These are phyloP conservation scores for Poeciliopsis occidentalis DNA, from an alignment of 2,113 vertebrate genomes.

Conservation along the genomic window DNA sequence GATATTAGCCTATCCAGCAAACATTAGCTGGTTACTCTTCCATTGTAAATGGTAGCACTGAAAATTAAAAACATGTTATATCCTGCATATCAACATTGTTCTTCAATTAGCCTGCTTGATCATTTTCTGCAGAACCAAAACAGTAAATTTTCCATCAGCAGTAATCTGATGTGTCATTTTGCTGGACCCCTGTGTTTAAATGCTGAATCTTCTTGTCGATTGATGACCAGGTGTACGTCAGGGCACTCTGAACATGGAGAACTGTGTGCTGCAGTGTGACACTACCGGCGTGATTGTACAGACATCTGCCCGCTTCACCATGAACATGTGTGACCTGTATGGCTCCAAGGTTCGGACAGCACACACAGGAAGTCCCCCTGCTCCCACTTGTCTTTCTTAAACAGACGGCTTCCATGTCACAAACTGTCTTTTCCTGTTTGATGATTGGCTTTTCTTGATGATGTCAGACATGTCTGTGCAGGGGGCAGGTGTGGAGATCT, in stretches of 20 bases:
- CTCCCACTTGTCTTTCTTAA: too few relatives aligned
- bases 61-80: too few relatives aligned
- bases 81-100: too few relatives aligned
- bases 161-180: not conserved
- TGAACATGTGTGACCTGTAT: conserved; percentile 95
- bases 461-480: conserved; percentile 42
- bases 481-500: conserved; percentile 96
- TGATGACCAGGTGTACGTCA: conserved; percentile 83
- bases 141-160: too few relatives aligned
- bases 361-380: accelerated
- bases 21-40: too few relatives aligned
- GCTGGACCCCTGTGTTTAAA: too few relatives aligned
- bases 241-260: conserved; percentile 88
- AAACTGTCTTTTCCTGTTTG: not conserved
- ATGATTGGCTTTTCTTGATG: not conserved
- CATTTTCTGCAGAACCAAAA: too few relatives aligned
- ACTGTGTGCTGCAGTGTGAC: conserved; percentile 94
- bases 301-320: conserved; percentile 86
- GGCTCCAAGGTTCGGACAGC: conserved; percentile 87
- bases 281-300: conserved; percentile 91
- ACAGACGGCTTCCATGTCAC: too few relatives aligned
- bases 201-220: not conserved
- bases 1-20: too few relatives aligned
- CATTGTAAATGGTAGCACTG: too few relatives aligned
- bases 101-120: too few relatives aligned